A percentile compares a stretch with the other conserved stretches of the same genome.
Evolutionary conservation across 2,888 invertebrate genomes (phyloP).

Genomic region (Sarcophaga carnaria): DNA sequence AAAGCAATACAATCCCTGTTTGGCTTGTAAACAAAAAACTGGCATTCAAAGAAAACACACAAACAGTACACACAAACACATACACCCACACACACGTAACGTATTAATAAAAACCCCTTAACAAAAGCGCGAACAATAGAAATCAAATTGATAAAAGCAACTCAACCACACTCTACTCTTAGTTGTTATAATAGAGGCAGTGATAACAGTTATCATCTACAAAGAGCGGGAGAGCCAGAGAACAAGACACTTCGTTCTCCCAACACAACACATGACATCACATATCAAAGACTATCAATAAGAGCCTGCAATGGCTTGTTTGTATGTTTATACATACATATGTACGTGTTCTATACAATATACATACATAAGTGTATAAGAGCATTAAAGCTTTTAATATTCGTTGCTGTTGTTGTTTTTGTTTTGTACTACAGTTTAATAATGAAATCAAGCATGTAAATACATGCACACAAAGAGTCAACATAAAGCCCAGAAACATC

Average conservation of each 20-base stretch:
- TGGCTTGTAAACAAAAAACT: too few species aligned
- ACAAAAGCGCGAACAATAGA: conserved; percentile 49
- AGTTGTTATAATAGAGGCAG: background rate
- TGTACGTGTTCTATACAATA: too few species aligned
- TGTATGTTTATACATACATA: background rate
- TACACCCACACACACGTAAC: background rate
- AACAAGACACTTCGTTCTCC: background rate
- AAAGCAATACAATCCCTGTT: too few species aligned
- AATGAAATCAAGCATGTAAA: conserved; percentile 37
- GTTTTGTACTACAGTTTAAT: conserved; percentile 6
- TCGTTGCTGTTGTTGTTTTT: conserved; percentile 8
- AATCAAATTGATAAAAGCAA: conserved; percentile 29
- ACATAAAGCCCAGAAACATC: background rate
- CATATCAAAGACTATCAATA: background rate
- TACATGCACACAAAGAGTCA: background rate
- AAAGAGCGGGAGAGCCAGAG: too few species aligned
- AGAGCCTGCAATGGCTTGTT: background rate
- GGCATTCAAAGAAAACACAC: too few species aligned
- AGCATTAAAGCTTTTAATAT: conserved; percentile 17
- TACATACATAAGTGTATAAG: background rate
- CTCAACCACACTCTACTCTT: background rate
- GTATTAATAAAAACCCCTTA: background rate
- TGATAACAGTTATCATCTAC: background rate
- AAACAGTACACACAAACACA: background rate
- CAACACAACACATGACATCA: background rate